Base-by-base conservation (phyloP, 2,797 vertebrate species). In the Gobio occitaniae region DNA sequence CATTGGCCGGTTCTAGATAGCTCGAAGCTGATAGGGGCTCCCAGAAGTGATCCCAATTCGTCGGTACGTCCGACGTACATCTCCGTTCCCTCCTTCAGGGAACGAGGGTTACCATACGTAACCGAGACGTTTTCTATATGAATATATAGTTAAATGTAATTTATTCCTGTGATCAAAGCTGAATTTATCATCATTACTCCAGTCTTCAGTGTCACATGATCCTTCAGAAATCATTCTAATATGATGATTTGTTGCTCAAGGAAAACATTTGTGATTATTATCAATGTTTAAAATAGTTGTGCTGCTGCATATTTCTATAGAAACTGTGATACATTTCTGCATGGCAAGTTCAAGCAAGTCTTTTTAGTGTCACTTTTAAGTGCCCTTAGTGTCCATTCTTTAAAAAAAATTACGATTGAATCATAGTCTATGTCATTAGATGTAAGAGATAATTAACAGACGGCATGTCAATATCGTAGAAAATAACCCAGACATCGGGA, bases 181-280 rank as follows among this genome's bases (percentile, higher is more conserved):
- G 41, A 9, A 44, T 44, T 44, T 44, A 44, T 2, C n/a, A n/a
- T n/a, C 41, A 44, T 54, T 75, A 7, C 72, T 38, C 50, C 19
- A 38, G 52, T 38, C 52, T 76, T 38, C 50, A 76, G 19, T n/a
- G 32, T 76, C 32, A 76, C 74, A 56, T n/a, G 19, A n/a, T 38
- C 29, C 52, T 76, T 56, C 17, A 15, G 50, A 38, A 38, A 15
- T 56, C 6, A 44, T 44, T 10, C 41, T 44, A 9, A 44, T 44
- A 44, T 2, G 8, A 44, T 7, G 41, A 44, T 44, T 9, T 44
- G 1, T 1, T 44, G 41, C 8, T 44, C 8, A 44, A 44, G 41
- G 25, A 25, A 44, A 44, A 44, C 8, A 44, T 44, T 44, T 41
- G 7, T 41, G 6, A 41, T 7, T 41, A 41, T 48, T 6, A 44